phyloP scores from a whole-genome alignment of 2,113 vertebrate species.

The Hassar affinis region DNA sequence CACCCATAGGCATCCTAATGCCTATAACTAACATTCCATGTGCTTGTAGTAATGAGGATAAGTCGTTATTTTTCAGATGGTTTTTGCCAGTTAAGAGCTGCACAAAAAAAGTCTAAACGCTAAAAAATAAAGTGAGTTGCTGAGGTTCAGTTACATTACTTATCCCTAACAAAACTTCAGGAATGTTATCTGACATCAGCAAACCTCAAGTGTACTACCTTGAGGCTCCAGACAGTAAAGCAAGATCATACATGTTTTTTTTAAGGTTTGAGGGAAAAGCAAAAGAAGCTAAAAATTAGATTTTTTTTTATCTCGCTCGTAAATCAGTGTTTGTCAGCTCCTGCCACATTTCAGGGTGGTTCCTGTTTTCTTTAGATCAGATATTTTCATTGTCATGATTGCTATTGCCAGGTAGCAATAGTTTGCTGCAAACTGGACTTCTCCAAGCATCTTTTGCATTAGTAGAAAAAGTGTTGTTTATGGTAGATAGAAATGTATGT shows the following conservation, averaged over 20 bases:
- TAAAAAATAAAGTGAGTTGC: not conserved
- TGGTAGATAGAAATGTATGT: not conserved
- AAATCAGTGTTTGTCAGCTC: not conserved
- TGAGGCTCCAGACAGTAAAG: not conserved
- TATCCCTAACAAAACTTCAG: not conserved
- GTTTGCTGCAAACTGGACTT: not conserved
- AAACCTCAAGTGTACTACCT: not conserved
- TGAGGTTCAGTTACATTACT: not conserved
- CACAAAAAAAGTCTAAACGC: not conserved
- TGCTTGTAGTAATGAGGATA: not conserved
- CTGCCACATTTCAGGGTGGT: not conserved
- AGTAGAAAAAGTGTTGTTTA: not conserved
- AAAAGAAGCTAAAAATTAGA: not conserved
- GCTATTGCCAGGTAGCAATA: not conserved
- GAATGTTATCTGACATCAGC: slow-evolving; percentile 21
- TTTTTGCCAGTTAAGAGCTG: not conserved
- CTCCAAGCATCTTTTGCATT: not conserved
- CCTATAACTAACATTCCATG: not conserved
- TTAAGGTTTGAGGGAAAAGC: not conserved
- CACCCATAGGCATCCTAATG: not conserved
- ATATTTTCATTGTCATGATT: not conserved
- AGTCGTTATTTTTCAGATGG: not conserved
- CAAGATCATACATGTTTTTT: not conserved
- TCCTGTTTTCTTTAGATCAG: not conserved
- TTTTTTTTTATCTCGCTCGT: not conserved